A percentile compares a stretch with the other conserved stretches of the same genome.
These are phyloP conservation scores for Phrynocephalus versicolor DNA, from an alignment of 2,113 vertebrate genomes.

Conservation along the genomic window DNA sequence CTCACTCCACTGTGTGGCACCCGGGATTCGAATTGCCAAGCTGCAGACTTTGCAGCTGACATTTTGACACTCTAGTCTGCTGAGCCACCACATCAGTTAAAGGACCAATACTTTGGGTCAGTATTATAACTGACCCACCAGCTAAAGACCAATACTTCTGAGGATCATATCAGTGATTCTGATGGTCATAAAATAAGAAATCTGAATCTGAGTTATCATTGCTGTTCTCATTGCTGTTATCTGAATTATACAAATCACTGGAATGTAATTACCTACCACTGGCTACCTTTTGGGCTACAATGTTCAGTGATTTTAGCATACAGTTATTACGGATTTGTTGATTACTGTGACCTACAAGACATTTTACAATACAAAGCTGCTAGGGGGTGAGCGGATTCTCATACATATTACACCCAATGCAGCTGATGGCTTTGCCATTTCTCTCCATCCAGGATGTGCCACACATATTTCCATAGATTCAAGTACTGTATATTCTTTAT, in stretches of 20 bases:
- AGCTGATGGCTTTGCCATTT: not conserved
- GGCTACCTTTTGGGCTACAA: conserved; percentile 38
- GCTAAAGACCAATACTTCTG: too few species aligned
- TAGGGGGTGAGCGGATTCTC: not conserved
- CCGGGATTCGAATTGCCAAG: too few species aligned
- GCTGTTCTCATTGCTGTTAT: conserved; percentile 26
- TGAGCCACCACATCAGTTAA: too few species aligned
- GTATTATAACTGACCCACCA: too few species aligned
- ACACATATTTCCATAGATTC: not conserved
- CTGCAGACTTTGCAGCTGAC: too few species aligned
- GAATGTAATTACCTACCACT: conserved; percentile 60
- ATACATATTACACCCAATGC: not conserved
- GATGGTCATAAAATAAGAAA: not conserved
- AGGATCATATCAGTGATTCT: not conserved
- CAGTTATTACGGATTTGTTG: too few species aligned
- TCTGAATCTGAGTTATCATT: not conserved
- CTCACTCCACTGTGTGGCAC: too few species aligned
- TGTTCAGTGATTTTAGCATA: not conserved
- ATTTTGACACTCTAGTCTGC: too few species aligned
- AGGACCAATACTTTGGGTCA: too few species aligned
- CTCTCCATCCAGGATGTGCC: not conserved
- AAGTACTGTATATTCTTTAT: not conserved
- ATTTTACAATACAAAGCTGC: not conserved
- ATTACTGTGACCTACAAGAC: not conserved
- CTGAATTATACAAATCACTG: conserved; percentile 44